These are phyloP conservation scores for Eustalomyia histrio DNA, from an alignment of 2,888 invertebrate species.

Conservation along the genomic window DNA sequence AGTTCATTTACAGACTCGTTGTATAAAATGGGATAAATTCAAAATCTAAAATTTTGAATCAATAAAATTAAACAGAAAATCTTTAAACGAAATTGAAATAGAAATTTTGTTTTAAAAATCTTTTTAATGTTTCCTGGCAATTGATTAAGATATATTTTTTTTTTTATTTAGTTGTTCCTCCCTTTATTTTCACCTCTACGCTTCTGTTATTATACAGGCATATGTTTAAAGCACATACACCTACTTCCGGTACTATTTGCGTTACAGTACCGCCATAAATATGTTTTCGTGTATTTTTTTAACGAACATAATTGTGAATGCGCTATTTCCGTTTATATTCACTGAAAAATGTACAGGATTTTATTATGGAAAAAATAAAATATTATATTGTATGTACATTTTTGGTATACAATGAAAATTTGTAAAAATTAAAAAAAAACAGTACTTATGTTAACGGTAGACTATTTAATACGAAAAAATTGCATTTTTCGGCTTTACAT, in stretches of 20 bases:
- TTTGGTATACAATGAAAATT: slow-evolving; percentile 48
- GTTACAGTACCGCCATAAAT: slow-evolving; percentile 27
- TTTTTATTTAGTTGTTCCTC: too few relatives aligned
- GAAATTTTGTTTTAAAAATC: too few relatives aligned
- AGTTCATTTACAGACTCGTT: slow-evolving; percentile 18
- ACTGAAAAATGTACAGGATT: slow-evolving; percentile 43
- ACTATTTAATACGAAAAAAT: slow-evolving; percentile 22
- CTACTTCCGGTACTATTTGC: slow-evolving; percentile 44
- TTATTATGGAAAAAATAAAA: slow-evolving; percentile 31
- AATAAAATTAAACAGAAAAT: too few relatives aligned
- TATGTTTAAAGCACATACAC: slow-evolving; percentile 36
- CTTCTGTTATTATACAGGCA: slow-evolving; percentile 18
- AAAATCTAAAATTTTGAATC: too few relatives aligned
- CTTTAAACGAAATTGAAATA: too few relatives aligned
- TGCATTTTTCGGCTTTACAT: slow-evolving; percentile 25
- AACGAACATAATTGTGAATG: slow-evolving; percentile 62
- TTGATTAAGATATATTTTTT: too few relatives aligned
- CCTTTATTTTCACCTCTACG: slow-evolving; percentile 9
- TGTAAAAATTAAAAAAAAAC: slow-evolving; percentile 44
- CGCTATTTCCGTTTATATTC: slow-evolving; percentile 58
- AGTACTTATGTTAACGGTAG: background rate
- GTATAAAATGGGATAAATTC: background rate
- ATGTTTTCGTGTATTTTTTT: slow-evolving; percentile 33
- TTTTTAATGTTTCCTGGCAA: too few relatives aligned
- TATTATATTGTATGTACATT: slow-evolving; percentile 36